These are phyloP conservation scores for Nemurella pictetii DNA, from an alignment of 2,888 invertebrate species.

Conservation along the genomic window DNA sequence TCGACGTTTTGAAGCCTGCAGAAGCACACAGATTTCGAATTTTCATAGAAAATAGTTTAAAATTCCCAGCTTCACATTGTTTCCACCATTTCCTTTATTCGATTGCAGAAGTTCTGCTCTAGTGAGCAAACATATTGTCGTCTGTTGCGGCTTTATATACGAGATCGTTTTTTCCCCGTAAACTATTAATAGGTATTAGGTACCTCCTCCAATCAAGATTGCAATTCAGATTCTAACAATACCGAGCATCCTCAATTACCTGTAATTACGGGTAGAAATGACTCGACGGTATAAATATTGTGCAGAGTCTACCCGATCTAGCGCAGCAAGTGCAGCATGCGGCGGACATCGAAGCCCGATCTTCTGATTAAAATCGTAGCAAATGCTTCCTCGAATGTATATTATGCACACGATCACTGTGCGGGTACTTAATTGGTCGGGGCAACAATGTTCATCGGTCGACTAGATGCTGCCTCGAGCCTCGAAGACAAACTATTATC, in stretches of 20 bases:
- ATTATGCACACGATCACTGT: not conserved
- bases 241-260: not conserved
- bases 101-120: no score
- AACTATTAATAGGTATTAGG: not conserved
- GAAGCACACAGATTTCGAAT: no score
- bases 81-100: no score
- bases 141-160: not conserved
- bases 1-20: no score
- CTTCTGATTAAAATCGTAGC: not conserved
- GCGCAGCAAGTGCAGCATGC: not conserved
- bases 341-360: not conserved
- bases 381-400: not conserved
- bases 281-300: not conserved
- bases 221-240: not conserved
- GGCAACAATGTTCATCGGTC: not conserved
- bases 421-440: not conserved
- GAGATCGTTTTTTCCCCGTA: not conserved
- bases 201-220: not conserved
- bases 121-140: not conserved
- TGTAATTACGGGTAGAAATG: not conserved
- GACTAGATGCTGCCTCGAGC: not conserved
- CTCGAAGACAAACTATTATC: not conserved
- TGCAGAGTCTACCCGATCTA: no score
- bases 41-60: no score
- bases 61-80: no score